Conservation (phyloP, 2,888 invertebrate species). For the Cataglyphis albicans region DNA sequence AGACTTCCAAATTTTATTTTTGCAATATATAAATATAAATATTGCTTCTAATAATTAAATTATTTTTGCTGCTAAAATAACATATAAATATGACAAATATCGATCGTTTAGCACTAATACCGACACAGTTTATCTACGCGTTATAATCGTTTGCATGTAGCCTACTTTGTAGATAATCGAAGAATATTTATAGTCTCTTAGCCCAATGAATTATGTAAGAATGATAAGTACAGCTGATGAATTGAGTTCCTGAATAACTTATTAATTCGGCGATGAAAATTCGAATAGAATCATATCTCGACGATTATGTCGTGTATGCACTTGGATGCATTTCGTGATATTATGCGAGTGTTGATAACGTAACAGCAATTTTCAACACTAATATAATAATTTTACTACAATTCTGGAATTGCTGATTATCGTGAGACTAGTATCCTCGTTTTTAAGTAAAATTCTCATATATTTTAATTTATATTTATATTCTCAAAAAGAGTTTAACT, state of each 20-base stretch:
- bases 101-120: slow-evolving; percentile 58
- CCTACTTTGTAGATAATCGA: slow-evolving; percentile 64
- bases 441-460: background rate
- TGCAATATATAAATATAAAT: background rate
- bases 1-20: background rate
- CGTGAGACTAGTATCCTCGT: background rate
- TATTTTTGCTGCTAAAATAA: background rate
- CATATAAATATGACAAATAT: slow-evolving; percentile 54
- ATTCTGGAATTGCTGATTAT: background rate
- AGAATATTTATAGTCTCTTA: slow-evolving; percentile 64
- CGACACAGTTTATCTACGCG: slow-evolving; percentile 54
- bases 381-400: background rate
- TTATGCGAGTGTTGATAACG: background rate
- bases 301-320: background rate
- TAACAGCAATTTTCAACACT: background rate
- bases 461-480: slow-evolving; percentile 19
- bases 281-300: slow-evolving; percentile 7
- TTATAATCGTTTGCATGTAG: slow-evolving; percentile 61
- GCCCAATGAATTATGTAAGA: slow-evolving; percentile 36
- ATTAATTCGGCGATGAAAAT: slow-evolving; percentile 10
- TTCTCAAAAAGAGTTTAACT: background rate
- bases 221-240: slow-evolving; percentile 26
- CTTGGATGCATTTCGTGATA: background rate
- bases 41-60: slow-evolving; percentile 45
- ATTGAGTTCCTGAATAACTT: slow-evolving; percentile 37